A percentile compares a stretch with the other conserved stretches of the same genome.
Conservation (phyloP, 2,888 invertebrate genomes). For the Tenthredo distinguenda region DNA sequence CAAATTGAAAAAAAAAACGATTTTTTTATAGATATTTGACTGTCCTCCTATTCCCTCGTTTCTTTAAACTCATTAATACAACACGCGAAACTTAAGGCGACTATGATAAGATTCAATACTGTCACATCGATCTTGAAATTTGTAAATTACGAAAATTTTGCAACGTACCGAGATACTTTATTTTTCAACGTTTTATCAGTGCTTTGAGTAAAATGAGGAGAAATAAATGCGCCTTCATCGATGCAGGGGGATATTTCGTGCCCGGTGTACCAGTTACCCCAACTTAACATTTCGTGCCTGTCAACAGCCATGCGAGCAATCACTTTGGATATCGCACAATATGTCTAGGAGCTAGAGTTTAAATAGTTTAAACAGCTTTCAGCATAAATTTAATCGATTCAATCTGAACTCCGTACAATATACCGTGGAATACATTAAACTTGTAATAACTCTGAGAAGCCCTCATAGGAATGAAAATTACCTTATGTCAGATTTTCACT, state of each 20-base stretch:
- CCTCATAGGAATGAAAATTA: background rate
- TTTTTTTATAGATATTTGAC: background rate
- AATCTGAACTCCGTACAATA: background rate
- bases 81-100: no score
- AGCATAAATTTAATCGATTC: conserved; percentile 26
- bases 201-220: background rate
- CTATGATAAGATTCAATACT: no score
- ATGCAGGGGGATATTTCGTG: conserved; percentile 15
- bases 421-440: background rate
- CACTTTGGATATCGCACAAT: background rate
- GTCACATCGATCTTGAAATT: no score
- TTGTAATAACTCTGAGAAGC: background rate
- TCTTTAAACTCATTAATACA: no score
- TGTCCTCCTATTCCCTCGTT: no score
- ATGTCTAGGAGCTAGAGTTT: conserved; percentile 13
- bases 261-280: conserved; percentile 26
- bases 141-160: background rate
- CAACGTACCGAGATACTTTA: background rate
- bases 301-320: conserved; percentile 29
- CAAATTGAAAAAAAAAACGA: background rate
- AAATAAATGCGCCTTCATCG: background rate
- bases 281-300: conserved; percentile 31
- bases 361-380: conserved; percentile 25
- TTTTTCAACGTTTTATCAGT: background rate
- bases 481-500: background rate